Base-by-base conservation (phyloP, 2,888 invertebrate species). In the Melanotus villosus region DNA sequence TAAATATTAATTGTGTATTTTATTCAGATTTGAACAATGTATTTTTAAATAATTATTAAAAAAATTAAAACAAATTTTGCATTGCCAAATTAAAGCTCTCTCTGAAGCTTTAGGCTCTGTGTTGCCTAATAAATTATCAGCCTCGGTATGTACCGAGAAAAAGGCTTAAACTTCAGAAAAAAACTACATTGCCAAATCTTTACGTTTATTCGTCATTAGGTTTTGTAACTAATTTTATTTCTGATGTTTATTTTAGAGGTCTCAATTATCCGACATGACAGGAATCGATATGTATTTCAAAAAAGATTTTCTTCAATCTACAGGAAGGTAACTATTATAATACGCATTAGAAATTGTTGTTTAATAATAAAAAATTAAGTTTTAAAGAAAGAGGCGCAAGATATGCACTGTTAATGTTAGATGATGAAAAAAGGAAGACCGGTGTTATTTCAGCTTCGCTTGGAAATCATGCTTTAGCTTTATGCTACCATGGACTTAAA, bases 361-460 rank as follows among this genome's bases (percentile, higher is more conserved):
- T 19, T 10, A 18, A 1, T 10, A 38, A 14, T 21, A 60, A 65
- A 23, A 59, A 72, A 65, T 73, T 47, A 80, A 95, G 96, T 84
- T 97, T 98, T 82, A 98, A 98, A 84, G 98, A 98, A 82, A 89
- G 98, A 70, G 98, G 98, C 0, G 98, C 98, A 0, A 87, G 97
- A 12, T 95, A 95, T 80, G 93, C 95, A 0, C 85, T 98, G 50
- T 83, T 95, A 50, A 92, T 92, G 83, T 86, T 98, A 1, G 85
- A 91, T 0, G 87, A 90, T 62, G 92, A 93, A 34, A 90, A 94
- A 76, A 92, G 90, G 79, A 84, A 86, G 62, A 86, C 83, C 1
- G 98, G 98, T 0, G 96, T 98, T 0, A 94, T 97, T 67, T 95
- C 97, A 0, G 97, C 98, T 0, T 97, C 97, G 0, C 89, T 97